Evolutionary conservation across 2,113 vertebrate species (phyloP), one percentile per base, ranked within the genome.

Genomic region (Larimichthys crocea): DNA sequence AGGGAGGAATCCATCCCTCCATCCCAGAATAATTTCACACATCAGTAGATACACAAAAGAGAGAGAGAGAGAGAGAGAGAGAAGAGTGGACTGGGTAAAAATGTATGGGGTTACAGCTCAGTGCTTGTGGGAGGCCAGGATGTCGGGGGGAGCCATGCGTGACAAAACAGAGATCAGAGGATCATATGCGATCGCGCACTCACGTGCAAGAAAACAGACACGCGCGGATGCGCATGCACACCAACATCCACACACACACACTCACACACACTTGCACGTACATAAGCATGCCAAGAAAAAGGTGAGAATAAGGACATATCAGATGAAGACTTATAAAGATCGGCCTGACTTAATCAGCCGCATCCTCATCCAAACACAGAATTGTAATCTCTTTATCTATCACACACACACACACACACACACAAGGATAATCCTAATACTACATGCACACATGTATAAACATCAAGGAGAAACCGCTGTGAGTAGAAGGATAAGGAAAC

Each of bases 1-100:
- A 84, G 93, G 93, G 93, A 95, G 92, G 94, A 94, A 94, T 95
- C 92, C 91, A 94, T 95, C 93, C 92, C 93, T 95, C 93, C 92
- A 92, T 93, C 93, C 92, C 93, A 91, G 92, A 94, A 95, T 95
- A 94, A 95, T 95, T 95, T 95, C 94, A 94, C 94, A 94, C 93
- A 92, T 92, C 93, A 91, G 92, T 94, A 93, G 92, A 90, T 91
- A 91, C 86, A 90, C 92, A 92, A 91, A 92, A 92, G 82, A 86
- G 87, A 85, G 86, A 80, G 79, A 84, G 79, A 69, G 76, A 67
- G 46, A 60, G 79, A 74, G 62, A 84, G 29, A 55, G 74, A 49
- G 55, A 22, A 24, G 55, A 81, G 70, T 74, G 70, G 63, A 77
- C 44, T 1, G 61, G 65, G 77, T 80, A 80, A 87, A 92, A 90